These are phyloP conservation scores for Lissocephala sabroskyi DNA, from an alignment of 2,888 invertebrate genomes.

Conservation along the genomic window DNA sequence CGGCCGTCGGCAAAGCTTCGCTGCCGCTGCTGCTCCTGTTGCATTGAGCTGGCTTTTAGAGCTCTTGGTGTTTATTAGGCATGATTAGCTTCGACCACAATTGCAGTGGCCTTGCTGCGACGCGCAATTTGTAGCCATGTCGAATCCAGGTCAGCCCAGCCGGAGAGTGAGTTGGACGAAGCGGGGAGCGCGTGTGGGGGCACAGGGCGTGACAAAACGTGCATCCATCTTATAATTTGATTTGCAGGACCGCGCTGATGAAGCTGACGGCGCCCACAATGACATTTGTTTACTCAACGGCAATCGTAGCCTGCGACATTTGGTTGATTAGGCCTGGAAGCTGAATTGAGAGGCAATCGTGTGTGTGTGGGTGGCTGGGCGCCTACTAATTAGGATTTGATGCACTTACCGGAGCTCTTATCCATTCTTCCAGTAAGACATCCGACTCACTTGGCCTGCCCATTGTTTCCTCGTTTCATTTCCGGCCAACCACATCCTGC, in stretches of 20 bases:
- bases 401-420: slow-evolving; percentile 21
- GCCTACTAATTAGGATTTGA: slow-evolving; percentile 48
- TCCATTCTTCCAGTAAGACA: neutral
- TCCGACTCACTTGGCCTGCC: slow-evolving; percentile 45
- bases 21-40: slow-evolving; percentile 8
- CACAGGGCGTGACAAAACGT: slow-evolving; percentile 17
- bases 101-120: slow-evolving; percentile 24
- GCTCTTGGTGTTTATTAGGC: slow-evolving; percentile 52
- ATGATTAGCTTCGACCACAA: slow-evolving; percentile 43
- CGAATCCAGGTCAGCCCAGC: slow-evolving; percentile 48
- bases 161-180: neutral
- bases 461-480: slow-evolving; percentile 61
- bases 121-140: slow-evolving; percentile 47
- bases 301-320: too few species aligned
- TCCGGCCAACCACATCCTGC: slow-evolving; percentile 65
- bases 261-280: too few species aligned
- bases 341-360: too few species aligned
- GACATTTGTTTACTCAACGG: too few species aligned
- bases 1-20: too few species aligned
- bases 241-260: slow-evolving; percentile 36
- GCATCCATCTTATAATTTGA: slow-evolving; percentile 59
- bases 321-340: too few species aligned
- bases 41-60: slow-evolving; percentile 21
- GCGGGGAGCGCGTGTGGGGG: neutral
- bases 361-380: too few species aligned